phyloP scores from a whole-genome alignment of 2,797 vertebrate genomes.

The Eospalax fontanierii region DNA sequence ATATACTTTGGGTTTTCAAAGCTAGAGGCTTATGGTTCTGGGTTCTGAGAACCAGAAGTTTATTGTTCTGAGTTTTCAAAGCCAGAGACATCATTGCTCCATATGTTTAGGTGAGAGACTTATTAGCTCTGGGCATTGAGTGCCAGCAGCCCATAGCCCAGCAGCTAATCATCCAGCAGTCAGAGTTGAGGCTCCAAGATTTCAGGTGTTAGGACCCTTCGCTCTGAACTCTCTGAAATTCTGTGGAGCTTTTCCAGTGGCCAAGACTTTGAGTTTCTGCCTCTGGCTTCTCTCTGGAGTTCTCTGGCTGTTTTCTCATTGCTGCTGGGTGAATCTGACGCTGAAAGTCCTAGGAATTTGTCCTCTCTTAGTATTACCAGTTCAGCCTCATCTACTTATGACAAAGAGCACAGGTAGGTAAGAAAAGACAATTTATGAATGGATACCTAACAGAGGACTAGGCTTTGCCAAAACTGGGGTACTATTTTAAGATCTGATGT shows the following conservation, averaged over 20 bases:
- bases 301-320: neutral
- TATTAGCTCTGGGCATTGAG: neutral
- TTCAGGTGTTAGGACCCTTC: neutral
- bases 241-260: neutral
- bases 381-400: neutral
- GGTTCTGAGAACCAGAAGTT: neutral
- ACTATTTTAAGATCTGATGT: slow-evolving; percentile 37
- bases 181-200: neutral
- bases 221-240: neutral
- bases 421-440: neutral
- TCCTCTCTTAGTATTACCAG: neutral
- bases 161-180: neutral
- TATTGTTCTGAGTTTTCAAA: neutral
- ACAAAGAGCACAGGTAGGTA: neutral
- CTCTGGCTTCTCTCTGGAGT: neutral
- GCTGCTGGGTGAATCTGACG: neutral
- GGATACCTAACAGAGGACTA: no score
- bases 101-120: neutral
- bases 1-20: neutral
- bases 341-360: neutral
- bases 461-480: neutral
- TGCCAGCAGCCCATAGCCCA: no score
- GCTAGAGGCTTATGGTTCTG: neutral
- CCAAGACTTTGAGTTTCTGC: neutral
- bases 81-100: neutral